phyloP scores from a whole-genome alignment of 2,113 vertebrate species.

The Dasyurus viverrinus region DNA sequence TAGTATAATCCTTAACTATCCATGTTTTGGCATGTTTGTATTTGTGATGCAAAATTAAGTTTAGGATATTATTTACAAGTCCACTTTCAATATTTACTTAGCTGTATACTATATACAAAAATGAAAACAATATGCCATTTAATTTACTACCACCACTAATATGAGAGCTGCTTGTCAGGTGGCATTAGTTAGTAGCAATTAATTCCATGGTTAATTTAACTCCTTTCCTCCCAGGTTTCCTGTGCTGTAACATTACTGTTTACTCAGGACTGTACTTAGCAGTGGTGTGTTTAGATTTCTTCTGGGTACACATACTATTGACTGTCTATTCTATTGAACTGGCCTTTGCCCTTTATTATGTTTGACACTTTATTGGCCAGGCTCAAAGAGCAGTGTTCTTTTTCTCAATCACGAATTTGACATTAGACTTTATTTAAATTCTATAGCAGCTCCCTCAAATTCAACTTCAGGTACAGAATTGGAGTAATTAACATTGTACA shows the following conservation, averaged over 20 bases:
- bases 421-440: conserved; percentile 34
- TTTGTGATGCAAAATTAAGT: conserved; percentile 29
- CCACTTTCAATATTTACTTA: background rate
- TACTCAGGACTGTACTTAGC: conserved; percentile 37
- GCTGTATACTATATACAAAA: background rate
- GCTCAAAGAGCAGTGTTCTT: conserved; percentile 20
- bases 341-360: conserved; percentile 58
- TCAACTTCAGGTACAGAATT: conserved; percentile 34
- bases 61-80: background rate
- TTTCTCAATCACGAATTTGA: background rate
- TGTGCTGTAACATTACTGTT: conserved; percentile 28
- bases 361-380: conserved; percentile 54
- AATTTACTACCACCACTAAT: background rate
- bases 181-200: background rate
- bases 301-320: conserved; percentile 28
- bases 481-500: conserved; percentile 5
- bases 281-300: conserved; percentile 9
- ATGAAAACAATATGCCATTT: background rate
- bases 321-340: conserved; percentile 52
- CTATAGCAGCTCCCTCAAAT: conserved; percentile 49
- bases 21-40: conserved; percentile 11
- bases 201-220: conserved; percentile 12
- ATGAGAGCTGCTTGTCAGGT: background rate
- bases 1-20: background rate
- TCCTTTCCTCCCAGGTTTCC: conserved; percentile 49